These are phyloP conservation scores for Himalopsyche kuldschensis DNA, from an alignment of 2,888 invertebrate species.

Conservation along the genomic window DNA sequence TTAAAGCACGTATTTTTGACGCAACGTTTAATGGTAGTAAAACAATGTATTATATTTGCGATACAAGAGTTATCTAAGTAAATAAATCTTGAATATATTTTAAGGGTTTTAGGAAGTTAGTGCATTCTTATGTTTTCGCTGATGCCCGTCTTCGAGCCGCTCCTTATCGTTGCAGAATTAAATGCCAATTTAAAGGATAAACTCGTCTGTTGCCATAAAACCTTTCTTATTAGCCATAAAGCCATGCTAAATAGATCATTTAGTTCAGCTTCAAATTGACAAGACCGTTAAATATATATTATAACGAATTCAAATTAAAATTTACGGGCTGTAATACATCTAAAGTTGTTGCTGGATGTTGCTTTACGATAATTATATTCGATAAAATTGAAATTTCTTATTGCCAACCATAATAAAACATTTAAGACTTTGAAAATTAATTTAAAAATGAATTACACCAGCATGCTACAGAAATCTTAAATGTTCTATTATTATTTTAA, in stretches of 20 bases:
- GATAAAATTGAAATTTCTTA: neutral
- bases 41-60: no score
- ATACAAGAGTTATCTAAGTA: no score
- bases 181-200: conserved; percentile 28
- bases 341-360: neutral
- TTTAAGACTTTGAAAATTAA: neutral
- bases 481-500: no score
- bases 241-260: conserved; percentile 8
- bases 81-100: no score
- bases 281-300: neutral
- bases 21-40: no score
- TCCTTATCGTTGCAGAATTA: conserved; percentile 6
- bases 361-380: neutral
- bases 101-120: no score
- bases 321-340: neutral
- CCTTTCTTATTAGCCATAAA: conserved; percentile 24
- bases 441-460: no score
- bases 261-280: conserved; percentile 5
- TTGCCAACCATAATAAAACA: neutral
- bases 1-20: no score
- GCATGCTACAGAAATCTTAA: no score
- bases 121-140: no score
- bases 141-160: neutral
- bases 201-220: conserved; percentile 16
- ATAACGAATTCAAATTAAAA: neutral